Percentiles rank a stretch among this genome's conserved stretches.
Evolutionary conservation across 2,888 invertebrate genomes (phyloP).

Genomic region (Phaonia tiefii): DNA sequence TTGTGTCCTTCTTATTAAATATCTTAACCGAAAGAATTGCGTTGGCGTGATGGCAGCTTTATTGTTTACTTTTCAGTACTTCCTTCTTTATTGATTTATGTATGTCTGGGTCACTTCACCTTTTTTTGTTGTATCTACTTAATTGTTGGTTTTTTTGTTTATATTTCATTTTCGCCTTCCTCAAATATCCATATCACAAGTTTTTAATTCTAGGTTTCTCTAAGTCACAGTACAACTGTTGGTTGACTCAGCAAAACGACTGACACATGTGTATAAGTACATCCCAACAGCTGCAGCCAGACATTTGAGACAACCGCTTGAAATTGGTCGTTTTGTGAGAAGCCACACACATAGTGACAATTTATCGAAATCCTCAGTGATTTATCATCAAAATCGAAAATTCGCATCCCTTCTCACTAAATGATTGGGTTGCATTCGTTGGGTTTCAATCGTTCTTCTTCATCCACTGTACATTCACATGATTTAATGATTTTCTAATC

Average conservation of each 20-base stretch:
- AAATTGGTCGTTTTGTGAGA: background rate
- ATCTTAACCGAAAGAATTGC: too few relatives aligned
- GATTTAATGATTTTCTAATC: conserved; percentile 61
- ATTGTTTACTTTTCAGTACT: too few relatives aligned
- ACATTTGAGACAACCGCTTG: too few relatives aligned
- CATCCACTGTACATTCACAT: conserved; percentile 26
- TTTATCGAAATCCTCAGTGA: conserved; percentile 55
- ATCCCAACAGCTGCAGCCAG: too few relatives aligned
- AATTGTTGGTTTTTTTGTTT: background rate
- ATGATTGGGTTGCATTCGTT: conserved; percentile 3
- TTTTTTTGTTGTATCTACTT: background rate
- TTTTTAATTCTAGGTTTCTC: background rate
- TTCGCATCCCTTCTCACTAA: conserved; percentile 38
- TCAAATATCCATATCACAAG: background rate
- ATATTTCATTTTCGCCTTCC: background rate
- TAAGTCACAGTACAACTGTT: background rate
- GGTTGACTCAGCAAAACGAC: background rate
- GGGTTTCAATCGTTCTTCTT: conserved; percentile 42
- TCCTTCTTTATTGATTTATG: conserved; percentile 12
- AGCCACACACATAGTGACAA: conserved; percentile 57
- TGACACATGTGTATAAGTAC: too few relatives aligned
- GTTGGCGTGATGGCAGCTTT: too few relatives aligned
- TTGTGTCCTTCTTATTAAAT: too few relatives aligned
- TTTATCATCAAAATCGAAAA: conserved; percentile 54
- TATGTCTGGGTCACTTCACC: background rate